phyloP scores from a whole-genome alignment of 2,888 invertebrate genomes.

The Acleris emargana region DNA sequence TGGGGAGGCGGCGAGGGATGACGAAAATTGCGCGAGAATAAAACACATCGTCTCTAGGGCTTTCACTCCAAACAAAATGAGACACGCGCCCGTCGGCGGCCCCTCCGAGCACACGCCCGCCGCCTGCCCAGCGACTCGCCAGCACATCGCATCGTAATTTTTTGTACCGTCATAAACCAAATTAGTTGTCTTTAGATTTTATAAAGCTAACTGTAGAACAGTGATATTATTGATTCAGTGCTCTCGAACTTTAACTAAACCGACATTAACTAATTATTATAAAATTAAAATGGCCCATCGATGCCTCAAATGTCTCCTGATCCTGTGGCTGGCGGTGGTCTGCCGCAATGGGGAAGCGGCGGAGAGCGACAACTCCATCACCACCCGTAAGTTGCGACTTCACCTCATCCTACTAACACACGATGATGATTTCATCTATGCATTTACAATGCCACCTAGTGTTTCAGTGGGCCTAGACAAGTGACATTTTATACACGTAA shows the following conservation, averaged over 20 bases:
- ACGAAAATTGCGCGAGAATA: constrained; percentile 77
- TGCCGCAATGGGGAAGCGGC: constrained; percentile 68
- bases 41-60: constrained; percentile 72
- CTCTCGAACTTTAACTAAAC: constrained; percentile 8
- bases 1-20: constrained; percentile 73
- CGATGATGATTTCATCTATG: background rate
- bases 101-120: constrained; percentile 57
- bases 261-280: constrained; percentile 28
- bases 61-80: constrained; percentile 80
- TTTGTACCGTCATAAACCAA: constrained; percentile 6
- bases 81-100: constrained; percentile 61
- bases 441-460: no score
- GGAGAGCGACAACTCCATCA: constrained; percentile 58
- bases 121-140: constrained; percentile 44
- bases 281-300: constrained; percentile 64
- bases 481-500: no score
- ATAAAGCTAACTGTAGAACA: background rate
- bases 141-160: constrained; percentile 9
- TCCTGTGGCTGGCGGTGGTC: constrained; percentile 65
- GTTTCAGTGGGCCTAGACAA: no score
- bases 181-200: background rate
- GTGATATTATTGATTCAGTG: constrained; percentile 41
- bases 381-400: constrained; percentile 64
- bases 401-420: background rate
- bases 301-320: constrained; percentile 62